Conservation (phyloP, 2,113 vertebrate genomes). For the Vanacampus margaritifer region DNA sequence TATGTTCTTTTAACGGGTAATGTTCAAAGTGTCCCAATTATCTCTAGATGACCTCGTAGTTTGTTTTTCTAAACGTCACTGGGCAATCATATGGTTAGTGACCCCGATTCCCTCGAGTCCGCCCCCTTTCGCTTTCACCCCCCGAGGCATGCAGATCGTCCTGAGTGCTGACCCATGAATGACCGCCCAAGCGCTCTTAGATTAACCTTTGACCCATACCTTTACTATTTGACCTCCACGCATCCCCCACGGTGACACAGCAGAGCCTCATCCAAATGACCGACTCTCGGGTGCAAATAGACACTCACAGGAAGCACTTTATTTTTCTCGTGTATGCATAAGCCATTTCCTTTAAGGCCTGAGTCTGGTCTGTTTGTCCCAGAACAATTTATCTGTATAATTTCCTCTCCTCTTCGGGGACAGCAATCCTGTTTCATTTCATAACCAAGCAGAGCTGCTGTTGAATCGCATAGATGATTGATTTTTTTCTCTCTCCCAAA, state of each 20-base stretch:
- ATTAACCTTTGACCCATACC: conserved; percentile 49
- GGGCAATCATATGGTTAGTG: conserved; percentile 25
- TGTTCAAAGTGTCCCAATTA: conserved; percentile 16
- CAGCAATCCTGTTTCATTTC: conserved; percentile 34
- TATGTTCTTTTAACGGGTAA: conserved; percentile 13
- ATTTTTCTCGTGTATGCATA: conserved; percentile 17
- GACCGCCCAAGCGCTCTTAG: conserved; percentile 23
- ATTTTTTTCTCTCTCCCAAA: not conserved
- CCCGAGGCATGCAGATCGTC: conserved; percentile 26
- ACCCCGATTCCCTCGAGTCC: conserved; percentile 22
- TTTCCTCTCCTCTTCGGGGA: conserved; percentile 45
- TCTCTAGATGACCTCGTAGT: conserved; percentile 18
- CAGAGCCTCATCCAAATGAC: conserved; percentile 41
- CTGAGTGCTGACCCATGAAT: conserved; percentile 36
- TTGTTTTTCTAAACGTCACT: conserved; percentile 29
- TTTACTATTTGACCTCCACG: conserved; percentile 38
- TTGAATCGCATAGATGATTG: conserved; percentile 22
- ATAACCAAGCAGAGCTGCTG: conserved; percentile 18
- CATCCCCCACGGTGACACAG: conserved; percentile 23
- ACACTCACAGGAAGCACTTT: conserved; percentile 1
- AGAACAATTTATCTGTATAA: conserved; percentile 48
- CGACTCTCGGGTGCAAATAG: conserved; percentile 12
- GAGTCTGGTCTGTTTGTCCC: conserved; percentile 36
- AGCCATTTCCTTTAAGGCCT: conserved; percentile 18
- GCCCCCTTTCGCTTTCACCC: conserved; percentile 4